Evolutionary conservation across 2,113 vertebrate genomes (phyloP).

Genomic region (Cricetomys ansorgei): DNA sequence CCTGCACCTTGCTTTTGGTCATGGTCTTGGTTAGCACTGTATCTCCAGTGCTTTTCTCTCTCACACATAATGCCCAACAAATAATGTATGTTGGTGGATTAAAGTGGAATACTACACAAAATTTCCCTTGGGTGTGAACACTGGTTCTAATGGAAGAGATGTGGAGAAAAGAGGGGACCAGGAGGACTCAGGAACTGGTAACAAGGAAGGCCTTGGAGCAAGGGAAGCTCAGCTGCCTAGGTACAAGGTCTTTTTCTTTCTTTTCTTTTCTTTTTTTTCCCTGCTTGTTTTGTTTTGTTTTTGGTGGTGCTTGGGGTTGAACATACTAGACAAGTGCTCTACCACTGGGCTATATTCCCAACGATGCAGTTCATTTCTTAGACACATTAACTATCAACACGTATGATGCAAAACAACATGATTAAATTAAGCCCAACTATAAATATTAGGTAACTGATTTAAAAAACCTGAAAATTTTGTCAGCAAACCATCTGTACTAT

Average conservation of each 20-base stretch:
- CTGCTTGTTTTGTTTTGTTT: too few relatives aligned
- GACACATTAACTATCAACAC: neutral
- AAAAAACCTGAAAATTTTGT: neutral
- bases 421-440: neutral
- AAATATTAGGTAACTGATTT: neutral
- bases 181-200: neutral
- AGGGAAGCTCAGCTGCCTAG: neutral
- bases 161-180: neutral
- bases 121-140: neutral
- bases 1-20: neutral
- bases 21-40: neutral
- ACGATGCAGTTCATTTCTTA: neutral
- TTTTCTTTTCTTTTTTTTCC: too few relatives aligned
- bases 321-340: neutral
- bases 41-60: neutral
- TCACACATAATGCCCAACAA: neutral
- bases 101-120: neutral
- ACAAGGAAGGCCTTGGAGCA: neutral
- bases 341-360: neutral
- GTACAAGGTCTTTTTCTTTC: neutral
- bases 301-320: too few relatives aligned
- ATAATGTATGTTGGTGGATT: neutral
- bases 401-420: neutral
- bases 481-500: neutral
- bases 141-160: neutral